Conservation (phyloP, 2,888 invertebrate genomes). For the Pandemis corylana region DNA sequence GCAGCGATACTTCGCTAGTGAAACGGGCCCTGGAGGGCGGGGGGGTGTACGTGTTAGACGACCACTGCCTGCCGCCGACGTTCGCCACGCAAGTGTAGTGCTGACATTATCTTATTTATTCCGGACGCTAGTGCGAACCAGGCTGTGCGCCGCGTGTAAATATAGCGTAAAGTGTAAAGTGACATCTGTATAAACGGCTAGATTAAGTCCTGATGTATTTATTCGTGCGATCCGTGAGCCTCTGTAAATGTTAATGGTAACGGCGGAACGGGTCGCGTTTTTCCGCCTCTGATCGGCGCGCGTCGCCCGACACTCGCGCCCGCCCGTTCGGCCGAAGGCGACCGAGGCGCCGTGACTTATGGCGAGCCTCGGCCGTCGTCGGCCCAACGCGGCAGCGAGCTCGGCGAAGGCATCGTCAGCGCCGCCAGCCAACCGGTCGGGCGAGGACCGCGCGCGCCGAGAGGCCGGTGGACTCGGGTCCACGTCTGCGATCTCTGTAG, state of each 20-base stretch:
- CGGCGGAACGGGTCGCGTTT: slow-evolving; percentile 71
- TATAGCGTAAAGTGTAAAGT: slow-evolving; percentile 83
- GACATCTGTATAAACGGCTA: slow-evolving; percentile 83
- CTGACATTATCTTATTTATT: slow-evolving; percentile 77
- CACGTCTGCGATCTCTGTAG: slow-evolving; percentile 82
- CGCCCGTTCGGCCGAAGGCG: not conserved
- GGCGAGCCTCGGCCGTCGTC: too few relatives aligned
- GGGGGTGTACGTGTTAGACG: slow-evolving; percentile 90
- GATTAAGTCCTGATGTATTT: slow-evolving; percentile 83
- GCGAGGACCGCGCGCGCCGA: slow-evolving; percentile 64
- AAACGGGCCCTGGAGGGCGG: slow-evolving; percentile 88
- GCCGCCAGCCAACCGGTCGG: slow-evolving; percentile 39
- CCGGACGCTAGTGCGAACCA: slow-evolving; percentile 80
- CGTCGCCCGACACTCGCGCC: slow-evolving; percentile 56
- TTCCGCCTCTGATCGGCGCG: slow-evolving; percentile 70
- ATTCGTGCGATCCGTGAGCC: slow-evolving; percentile 76
- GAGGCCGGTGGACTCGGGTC: slow-evolving; percentile 71
- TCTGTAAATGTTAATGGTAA: slow-evolving; percentile 77
- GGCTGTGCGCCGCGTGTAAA: slow-evolving; percentile 84
- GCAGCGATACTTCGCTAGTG: slow-evolving; percentile 88
- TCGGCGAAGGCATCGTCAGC: not conserved
- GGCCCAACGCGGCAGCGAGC: too few relatives aligned
- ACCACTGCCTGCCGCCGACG: slow-evolving; percentile 90
- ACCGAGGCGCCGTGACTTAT: not conserved
- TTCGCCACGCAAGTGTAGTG: slow-evolving; percentile 92